Evolutionary conservation across 2,797 vertebrate species (phyloP).

Genomic region (Hypotaenidia okinawae): DNA sequence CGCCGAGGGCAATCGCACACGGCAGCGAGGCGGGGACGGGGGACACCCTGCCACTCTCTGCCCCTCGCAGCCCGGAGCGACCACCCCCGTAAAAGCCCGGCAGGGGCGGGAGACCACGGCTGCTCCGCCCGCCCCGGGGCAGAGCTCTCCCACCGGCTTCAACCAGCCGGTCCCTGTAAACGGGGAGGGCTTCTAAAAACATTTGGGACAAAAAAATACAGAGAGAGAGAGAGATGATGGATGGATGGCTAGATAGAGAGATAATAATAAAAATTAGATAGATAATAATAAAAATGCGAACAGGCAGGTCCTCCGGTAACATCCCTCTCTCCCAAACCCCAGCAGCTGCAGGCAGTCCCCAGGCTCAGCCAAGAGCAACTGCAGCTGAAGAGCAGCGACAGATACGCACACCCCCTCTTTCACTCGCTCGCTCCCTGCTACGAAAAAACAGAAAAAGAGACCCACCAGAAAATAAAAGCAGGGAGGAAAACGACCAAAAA

Average conservation of each 20-base stretch:
- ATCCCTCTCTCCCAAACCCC: background rate
- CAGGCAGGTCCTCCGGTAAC: background rate
- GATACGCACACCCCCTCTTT: background rate
- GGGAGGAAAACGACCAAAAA: background rate
- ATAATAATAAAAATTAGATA: background rate
- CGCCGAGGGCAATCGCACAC: background rate
- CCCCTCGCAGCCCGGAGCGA: background rate
- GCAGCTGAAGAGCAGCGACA: slow-evolving; percentile 44
- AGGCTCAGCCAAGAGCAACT: slow-evolving; percentile 34
- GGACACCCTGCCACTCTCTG: background rate
- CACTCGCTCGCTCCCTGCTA: background rate
- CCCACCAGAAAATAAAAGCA: background rate
- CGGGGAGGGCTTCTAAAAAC: background rate
- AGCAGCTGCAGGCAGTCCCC: slow-evolving; percentile 43
- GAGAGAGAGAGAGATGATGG: too few species aligned
- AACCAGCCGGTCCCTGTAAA: background rate
- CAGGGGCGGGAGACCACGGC: background rate
- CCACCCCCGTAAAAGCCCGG: background rate
- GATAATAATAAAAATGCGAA: background rate
- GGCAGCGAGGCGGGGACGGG: background rate
- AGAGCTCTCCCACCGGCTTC: background rate
- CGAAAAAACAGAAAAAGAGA: background rate
- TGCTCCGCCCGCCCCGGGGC: background rate
- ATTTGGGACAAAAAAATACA: fast-evolving
- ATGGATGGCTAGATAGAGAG: background rate